phyloP scores from a whole-genome alignment of 2,797 vertebrate genomes.

The Chrysocyon brachyurus region DNA sequence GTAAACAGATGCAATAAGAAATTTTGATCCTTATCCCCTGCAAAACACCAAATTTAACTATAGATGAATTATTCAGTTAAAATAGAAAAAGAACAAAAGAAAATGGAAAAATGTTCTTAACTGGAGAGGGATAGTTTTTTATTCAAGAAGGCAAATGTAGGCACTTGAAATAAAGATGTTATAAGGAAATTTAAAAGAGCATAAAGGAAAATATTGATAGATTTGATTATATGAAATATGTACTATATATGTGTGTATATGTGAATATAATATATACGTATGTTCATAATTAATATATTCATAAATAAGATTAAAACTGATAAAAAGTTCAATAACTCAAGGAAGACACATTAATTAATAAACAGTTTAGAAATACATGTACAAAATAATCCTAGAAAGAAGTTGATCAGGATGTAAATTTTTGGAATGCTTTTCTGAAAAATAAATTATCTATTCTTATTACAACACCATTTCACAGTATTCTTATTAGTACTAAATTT shows the following conservation, averaged over 20 bases:
- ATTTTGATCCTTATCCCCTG: not conserved
- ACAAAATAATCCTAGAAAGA: not conserved
- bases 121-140: not conserved
- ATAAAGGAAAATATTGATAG: not conserved
- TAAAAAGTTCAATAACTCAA: not conserved
- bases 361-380: not conserved
- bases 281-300: not conserved
- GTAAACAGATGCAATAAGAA: not conserved
- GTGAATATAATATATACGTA: not conserved
- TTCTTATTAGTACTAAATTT: not conserved
- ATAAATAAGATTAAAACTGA: not conserved
- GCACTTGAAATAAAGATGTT: not conserved
- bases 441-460: not conserved
- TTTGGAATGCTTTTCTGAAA: not conserved
- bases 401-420: not conserved
- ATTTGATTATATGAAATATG: not conserved
- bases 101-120: not conserved
- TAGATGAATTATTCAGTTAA: not conserved
- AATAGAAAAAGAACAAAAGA: not conserved
- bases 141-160: not conserved
- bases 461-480: not conserved
- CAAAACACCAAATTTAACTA: not conserved
- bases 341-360: not conserved
- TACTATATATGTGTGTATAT: not conserved
- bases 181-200: not conserved